Conservation (phyloP, 1,140 invertebrate species). For the Solen grandis region DNA sequence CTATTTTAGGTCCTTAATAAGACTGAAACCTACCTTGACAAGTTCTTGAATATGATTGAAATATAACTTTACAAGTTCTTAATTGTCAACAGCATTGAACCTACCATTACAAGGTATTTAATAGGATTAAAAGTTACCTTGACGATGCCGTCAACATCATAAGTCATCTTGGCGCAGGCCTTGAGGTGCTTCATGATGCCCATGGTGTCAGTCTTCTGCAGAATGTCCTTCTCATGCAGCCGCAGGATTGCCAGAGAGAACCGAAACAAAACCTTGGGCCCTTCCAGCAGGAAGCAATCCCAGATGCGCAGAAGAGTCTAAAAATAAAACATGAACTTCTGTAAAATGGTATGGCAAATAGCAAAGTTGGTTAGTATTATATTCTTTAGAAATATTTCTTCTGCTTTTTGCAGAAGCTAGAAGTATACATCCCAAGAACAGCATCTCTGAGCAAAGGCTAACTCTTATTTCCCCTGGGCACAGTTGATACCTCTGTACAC, state of each 20-base stretch:
- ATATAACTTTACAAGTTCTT: too few relatives aligned
- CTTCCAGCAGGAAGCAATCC: slow-evolving; percentile 81
- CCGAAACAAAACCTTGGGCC: slow-evolving; percentile 80
- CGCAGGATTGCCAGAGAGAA: slow-evolving; percentile 79
- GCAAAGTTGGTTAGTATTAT: background rate
- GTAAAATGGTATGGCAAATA: too few relatives aligned
- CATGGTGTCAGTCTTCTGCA: slow-evolving; percentile 81
- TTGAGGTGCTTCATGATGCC: slow-evolving; percentile 83
- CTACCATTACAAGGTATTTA: too few relatives aligned
- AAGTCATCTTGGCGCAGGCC: slow-evolving; percentile 81
- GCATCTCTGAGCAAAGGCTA: too few relatives aligned
- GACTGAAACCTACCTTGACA: too few relatives aligned
- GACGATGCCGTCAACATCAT: slow-evolving; percentile 82
- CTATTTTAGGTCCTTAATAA: too few relatives aligned
- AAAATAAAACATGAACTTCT: slow-evolving; percentile 50
- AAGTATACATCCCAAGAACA: background rate
- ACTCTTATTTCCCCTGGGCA: too few relatives aligned
- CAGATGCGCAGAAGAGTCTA: slow-evolving; percentile 83
- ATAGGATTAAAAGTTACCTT: too few relatives aligned
- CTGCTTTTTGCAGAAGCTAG: background rate
- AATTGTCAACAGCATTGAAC: too few relatives aligned
- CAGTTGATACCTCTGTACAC: too few relatives aligned
- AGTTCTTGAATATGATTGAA: too few relatives aligned
- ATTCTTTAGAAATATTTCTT: background rate
- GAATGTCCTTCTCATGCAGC: slow-evolving; percentile 80